These are phyloP conservation scores for Entomobrya proxima DNA, from an alignment of 2,888 invertebrate genomes.

Conservation along the genomic window DNA sequence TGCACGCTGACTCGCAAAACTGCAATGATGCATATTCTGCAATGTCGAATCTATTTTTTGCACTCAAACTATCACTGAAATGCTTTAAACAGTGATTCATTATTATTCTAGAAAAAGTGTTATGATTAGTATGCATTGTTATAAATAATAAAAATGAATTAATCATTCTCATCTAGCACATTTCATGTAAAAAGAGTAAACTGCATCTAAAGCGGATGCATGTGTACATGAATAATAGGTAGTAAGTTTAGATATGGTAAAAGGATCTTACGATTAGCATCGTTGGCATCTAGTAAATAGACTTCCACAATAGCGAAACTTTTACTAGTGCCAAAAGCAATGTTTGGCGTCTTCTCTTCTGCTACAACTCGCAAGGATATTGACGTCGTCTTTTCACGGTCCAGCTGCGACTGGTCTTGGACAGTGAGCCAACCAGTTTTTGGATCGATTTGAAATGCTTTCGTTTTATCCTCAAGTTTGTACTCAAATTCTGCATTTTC, in stretches of 20 bases:
- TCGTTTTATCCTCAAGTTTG: constrained; percentile 84
- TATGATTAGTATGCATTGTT: not conserved
- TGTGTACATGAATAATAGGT: not conserved
- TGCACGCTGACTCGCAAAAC: not conserved
- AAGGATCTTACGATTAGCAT: constrained; percentile 77
- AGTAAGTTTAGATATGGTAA: not conserved
- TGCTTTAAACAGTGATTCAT: not conserved
- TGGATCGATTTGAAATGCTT: constrained; percentile 88
- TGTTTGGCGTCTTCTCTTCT: constrained; percentile 81
- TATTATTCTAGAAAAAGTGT: not conserved
- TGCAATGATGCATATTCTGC: constrained; percentile 37
- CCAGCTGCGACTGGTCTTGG: constrained; percentile 84
- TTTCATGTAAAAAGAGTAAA: not conserved
- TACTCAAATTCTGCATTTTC: constrained; percentile 91
- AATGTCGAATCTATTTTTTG: not conserved
- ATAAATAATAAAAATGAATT: constrained; percentile 8
- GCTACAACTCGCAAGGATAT: constrained; percentile 87
- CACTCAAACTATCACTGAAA: not conserved
- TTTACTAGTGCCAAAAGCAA: constrained; percentile 78
- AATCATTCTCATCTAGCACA: not conserved
- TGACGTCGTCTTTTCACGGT: constrained; percentile 86
- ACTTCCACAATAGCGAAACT: constrained; percentile 86
- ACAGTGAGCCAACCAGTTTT: constrained; percentile 92
- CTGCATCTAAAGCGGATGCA: not conserved
- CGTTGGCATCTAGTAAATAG: constrained; percentile 91